Evolutionary conservation across 53 echinoderm and acorn worm species (phyloP), one percentile per base, ranked within the genome.

Genomic region (Echinarachnius parma): DNA sequence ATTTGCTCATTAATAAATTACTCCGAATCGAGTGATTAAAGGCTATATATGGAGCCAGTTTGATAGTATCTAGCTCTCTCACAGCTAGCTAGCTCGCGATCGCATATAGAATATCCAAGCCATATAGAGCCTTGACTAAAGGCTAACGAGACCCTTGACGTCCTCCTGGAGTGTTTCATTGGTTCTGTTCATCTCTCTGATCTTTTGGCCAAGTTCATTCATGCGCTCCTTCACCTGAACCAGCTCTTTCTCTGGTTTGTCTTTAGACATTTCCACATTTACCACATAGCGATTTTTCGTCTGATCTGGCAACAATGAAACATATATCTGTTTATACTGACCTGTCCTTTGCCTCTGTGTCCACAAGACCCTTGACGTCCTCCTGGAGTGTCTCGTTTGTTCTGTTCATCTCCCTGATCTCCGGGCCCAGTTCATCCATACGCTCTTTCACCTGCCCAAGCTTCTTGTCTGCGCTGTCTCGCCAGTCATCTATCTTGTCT

Each of bases 371-470:
- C 52, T 98, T 98, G 91, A 98, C 86, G 75, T 92, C 86, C 8
- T 82, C 88, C 62, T 92, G 91, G 31, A 98, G 34, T 4, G 79
- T 75, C 21, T 92, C 91, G 59, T 92, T 98, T 23, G 98, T 88
- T 46, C 83, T 80, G 63, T 88, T 98, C 91, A 98, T 98, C 75
- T 85, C 83, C 29, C 81, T 65, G 45, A 98, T 91, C 92, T 98
- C 88, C 35, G 98, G 98, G 28, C 85, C 88, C 0, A 98, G 83
- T 27, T 98, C 98, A 77, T 91, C 98, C 98, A 98, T 92, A 13
- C 88, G 84, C 54, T 98, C 98, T 63, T 88, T 88, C 61, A 98
- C 80, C 35, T 72, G 62, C 32, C 77, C 84, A 14, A 98, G 70
- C 76, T 87, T 91, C 80, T 88, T 88, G 49, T 98, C 98, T 0